Percentiles rank a stretch among this genome's conserved stretches.
Conservation (phyloP, 2,888 invertebrate species). For the Apoda limacodes region DNA sequence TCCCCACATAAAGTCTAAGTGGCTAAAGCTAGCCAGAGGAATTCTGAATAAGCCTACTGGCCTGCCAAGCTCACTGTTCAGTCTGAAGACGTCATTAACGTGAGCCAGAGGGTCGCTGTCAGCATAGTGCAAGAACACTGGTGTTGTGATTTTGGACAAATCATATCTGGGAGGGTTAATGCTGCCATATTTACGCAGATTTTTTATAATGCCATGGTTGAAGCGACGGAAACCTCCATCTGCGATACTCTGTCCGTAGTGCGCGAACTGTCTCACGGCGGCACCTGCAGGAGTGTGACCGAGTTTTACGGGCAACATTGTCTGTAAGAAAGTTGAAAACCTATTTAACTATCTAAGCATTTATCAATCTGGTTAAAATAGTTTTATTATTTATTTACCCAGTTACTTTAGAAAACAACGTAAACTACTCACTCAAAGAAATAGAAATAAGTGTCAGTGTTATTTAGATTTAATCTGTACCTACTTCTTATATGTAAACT, state of each 20-base stretch:
- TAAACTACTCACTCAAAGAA: too few relatives aligned
- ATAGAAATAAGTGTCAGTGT: too few relatives aligned
- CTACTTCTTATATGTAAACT: too few relatives aligned
- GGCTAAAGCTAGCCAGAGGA: constrained; percentile 65
- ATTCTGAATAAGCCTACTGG: constrained; percentile 57
- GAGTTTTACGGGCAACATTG: constrained; percentile 70
- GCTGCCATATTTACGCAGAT: constrained; percentile 53
- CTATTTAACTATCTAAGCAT: too few relatives aligned
- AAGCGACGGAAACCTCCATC: constrained; percentile 53
- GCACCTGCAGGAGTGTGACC: constrained; percentile 73
- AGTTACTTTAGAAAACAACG: too few relatives aligned
- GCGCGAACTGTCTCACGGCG: constrained; percentile 72
- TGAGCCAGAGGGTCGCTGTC: constrained; percentile 70
- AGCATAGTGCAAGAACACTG: constrained; percentile 68
- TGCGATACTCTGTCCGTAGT: constrained; percentile 72
- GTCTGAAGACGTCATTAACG: constrained; percentile 45
- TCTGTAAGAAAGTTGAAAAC: constrained; percentile 37
- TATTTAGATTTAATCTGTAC: too few relatives aligned
- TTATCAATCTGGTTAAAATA: too few relatives aligned
- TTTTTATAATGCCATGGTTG: constrained; percentile 51
- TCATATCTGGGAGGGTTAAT: constrained; percentile 62
- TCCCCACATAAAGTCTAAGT: constrained; percentile 74
- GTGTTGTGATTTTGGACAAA: constrained; percentile 54
- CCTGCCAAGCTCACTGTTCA: constrained; percentile 49
- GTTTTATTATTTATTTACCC: too few relatives aligned